Base-by-base conservation (phyloP, 2,113 vertebrate genomes). In the Xyrauchen texanus region DNA sequence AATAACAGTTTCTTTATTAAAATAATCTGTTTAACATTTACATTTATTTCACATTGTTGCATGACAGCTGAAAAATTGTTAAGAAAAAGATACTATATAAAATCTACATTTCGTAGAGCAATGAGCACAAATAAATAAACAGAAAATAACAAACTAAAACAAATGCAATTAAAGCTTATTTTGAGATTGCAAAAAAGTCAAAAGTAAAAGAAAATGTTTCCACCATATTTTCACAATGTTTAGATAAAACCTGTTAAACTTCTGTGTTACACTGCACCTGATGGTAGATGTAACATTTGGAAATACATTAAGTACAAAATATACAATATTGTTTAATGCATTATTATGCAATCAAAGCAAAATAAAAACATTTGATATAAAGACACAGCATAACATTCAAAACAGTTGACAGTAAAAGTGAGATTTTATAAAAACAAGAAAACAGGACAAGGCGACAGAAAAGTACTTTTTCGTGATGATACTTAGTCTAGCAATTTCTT, bases 401-500 rank as follows among this genome's bases (percentile, higher is more conserved):
- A 12, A 61, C 66, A 52, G 7, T 11, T 51, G 62, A 49, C 76
- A 69, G 7, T 60, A 68, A n/a, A 34, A 13, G 16, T 5, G 21
- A 6, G 5, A 4, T 70, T 34, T 16, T 52, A 74, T 66, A 47
- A 71, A 55, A 64, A 8, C 10, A 13, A 52, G n/a, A 8, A 11
- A 7, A 15, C 47, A 3, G 52, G 6, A n/a, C 4, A 49, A 49
- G 15, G 15, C 62, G 16, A 77, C 13, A 55, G 12, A 66, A 66
- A 77, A 58, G 63, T 75, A 47, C 4, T 13, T 6, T 61, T 77
- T 68, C 11, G 65, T 49, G 68, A 72, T 44, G 4, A 57, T 10
- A 51, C 51, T 47, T 82, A 91, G 10, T 84, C 85, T 7, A 97
- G 85, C 16, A 97, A 91, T 81, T 94, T 95, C 90, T 96, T 99